These are phyloP conservation scores for Achroia grisella DNA, from an alignment of 1,140 invertebrate species.

Conservation along the genomic window DNA sequence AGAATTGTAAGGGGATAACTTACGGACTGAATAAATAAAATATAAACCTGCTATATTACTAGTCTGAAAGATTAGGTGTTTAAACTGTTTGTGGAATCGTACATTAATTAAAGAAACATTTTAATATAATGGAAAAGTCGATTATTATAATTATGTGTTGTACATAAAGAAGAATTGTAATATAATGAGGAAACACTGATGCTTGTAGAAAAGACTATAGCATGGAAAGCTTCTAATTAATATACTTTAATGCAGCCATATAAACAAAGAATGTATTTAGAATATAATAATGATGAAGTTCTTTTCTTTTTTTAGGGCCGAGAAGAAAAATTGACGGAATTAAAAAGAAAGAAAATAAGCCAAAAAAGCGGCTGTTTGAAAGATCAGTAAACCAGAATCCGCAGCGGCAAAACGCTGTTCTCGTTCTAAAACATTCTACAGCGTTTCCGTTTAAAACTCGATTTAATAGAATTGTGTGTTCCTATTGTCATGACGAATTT, in stretches of 20 bases:
- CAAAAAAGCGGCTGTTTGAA: constrained; percentile 65
- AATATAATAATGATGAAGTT: constrained; percentile 56
- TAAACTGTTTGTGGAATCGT: too few relatives aligned
- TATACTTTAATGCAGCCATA: not conserved
- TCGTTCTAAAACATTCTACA: constrained; percentile 53
- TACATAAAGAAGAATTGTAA: too few relatives aligned
- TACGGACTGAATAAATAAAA: too few relatives aligned
- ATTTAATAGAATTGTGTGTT: constrained; percentile 61
- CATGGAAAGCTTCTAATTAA: not conserved
- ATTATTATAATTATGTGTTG: too few relatives aligned
- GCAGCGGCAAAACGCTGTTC: constrained; percentile 55
- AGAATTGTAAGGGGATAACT: too few relatives aligned
- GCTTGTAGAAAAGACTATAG: not conserved
- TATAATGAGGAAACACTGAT: too few relatives aligned
- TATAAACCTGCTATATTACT: too few relatives aligned
- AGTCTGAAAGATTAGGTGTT: too few relatives aligned
- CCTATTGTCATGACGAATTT: constrained; percentile 60
- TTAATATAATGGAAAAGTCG: too few relatives aligned
- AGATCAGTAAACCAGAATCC: constrained; percentile 61
- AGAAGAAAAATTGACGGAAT: constrained; percentile 48
- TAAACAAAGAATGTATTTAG: constrained; percentile 17
- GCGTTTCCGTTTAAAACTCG: constrained; percentile 61
- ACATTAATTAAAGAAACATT: too few relatives aligned
- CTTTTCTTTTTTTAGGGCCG: constrained; percentile 67
- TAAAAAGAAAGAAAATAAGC: constrained; percentile 53